Conservation (phyloP, 2,888 invertebrate species). For the Hirtodrosophila cameraria region DNA sequence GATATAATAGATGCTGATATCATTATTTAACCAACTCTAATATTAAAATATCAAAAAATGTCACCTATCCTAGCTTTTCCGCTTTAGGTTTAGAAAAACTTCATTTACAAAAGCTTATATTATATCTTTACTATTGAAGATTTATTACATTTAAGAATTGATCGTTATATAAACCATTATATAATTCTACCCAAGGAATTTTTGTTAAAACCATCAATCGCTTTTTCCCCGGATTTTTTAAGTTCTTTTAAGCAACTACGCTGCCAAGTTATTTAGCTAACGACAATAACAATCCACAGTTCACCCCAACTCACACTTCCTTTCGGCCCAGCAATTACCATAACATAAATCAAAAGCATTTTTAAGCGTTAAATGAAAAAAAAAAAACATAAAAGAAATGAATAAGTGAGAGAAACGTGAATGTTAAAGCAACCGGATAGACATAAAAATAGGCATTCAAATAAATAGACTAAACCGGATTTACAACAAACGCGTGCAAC, state of each 20-base stretch:
- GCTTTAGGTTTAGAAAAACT: too few species aligned
- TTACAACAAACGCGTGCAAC: constrained; percentile 64
- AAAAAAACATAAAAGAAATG: not conserved
- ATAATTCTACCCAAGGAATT: too few species aligned
- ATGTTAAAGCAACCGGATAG: constrained; percentile 65
- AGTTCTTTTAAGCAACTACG: constrained; percentile 13
- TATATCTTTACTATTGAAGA: too few species aligned
- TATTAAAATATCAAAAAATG: too few species aligned
- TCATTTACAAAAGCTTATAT: too few species aligned
- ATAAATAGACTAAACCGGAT: constrained; percentile 76
- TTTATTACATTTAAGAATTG: too few species aligned
- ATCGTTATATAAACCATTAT: too few species aligned
- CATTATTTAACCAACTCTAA: too few species aligned
- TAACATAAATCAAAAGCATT: constrained; percentile 74
- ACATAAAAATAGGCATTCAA: constrained; percentile 75
- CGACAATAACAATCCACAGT: not conserved
- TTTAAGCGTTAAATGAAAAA: constrained; percentile 41
- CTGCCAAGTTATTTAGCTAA: constrained; percentile 12
- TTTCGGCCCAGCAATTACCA: constrained; percentile 58
- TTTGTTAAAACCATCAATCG: not conserved
- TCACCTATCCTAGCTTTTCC: too few species aligned
- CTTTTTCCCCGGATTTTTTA: not conserved
- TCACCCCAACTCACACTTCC: not conserved
- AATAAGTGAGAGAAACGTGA: constrained; percentile 41
- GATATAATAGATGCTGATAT: too few species aligned